phyloP scores from a whole-genome alignment of 2,113 vertebrate genomes.

The Noturus placidus region DNA sequence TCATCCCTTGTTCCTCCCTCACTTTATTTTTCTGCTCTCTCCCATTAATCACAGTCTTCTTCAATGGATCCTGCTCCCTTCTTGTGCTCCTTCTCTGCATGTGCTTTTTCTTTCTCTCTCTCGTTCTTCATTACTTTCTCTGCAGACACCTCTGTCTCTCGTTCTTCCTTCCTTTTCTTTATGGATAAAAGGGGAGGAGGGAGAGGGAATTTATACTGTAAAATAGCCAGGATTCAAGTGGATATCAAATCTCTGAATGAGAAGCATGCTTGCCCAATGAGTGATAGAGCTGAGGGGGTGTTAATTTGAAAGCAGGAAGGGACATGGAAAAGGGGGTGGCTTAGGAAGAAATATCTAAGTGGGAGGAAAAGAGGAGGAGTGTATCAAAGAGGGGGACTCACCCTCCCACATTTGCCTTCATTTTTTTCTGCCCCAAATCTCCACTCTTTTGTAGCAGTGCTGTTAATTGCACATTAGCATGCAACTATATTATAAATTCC shows the following conservation, averaged over 20 bases:
- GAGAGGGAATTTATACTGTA: constrained; percentile 20
- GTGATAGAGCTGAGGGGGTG: constrained; percentile 44
- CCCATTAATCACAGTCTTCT: constrained; percentile 65
- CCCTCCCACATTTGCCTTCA: constrained; percentile 63
- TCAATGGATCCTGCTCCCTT: constrained; percentile 47
- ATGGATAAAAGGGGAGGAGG: constrained; percentile 32
- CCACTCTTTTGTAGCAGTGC: constrained; percentile 50
- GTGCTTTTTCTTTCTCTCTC: constrained; percentile 50
- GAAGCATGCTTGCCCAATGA: constrained; percentile 47
- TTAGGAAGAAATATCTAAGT: constrained; percentile 59
- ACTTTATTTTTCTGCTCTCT: constrained; percentile 60
- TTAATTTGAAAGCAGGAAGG: constrained; percentile 41
- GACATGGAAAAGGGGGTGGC: constrained; percentile 45
- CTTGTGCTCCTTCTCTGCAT: constrained; percentile 53
- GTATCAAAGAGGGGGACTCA: constrained; percentile 54
- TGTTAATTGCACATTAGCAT: background rate
- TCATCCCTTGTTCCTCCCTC: constrained; percentile 29
- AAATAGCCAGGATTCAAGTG: constrained; percentile 34
- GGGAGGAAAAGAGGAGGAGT: constrained; percentile 60
- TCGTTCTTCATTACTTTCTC: constrained; percentile 42
- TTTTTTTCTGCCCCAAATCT: constrained; percentile 48
- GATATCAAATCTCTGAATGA: constrained; percentile 44
- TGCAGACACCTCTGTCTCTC: constrained; percentile 58
- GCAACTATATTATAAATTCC: background rate
- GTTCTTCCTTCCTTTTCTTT: constrained; percentile 53